A percentile compares a stretch with the other conserved stretches of the same genome.
Evolutionary conservation across 2,113 vertebrate species (phyloP).

Genomic region (Tragulus kanchil): DNA sequence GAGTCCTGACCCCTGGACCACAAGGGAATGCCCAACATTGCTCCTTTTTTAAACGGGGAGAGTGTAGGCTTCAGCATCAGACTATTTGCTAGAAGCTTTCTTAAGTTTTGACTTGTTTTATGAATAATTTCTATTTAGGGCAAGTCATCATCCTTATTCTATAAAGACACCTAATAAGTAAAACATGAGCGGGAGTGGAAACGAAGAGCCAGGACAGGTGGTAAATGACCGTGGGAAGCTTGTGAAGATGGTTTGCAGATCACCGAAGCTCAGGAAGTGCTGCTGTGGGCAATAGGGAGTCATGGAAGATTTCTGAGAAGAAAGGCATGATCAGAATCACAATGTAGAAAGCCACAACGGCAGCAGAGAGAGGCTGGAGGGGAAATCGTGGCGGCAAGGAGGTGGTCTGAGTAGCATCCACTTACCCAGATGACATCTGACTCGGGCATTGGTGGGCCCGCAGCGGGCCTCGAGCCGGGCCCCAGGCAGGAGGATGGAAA

Average conservation of each 20-base stretch:
- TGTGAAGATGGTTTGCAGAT: not conserved
- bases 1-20: not conserved
- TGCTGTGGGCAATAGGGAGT: not conserved
- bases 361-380: not conserved
- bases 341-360: not conserved
- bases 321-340: not conserved
- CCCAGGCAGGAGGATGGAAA: constrained; percentile 91
- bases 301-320: not conserved
- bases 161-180: not conserved
- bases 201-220: not conserved
- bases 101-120: constrained; percentile 7
- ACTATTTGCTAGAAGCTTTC: constrained; percentile 12
- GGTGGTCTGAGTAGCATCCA: constrained; percentile 50
- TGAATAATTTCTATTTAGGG: constrained; percentile 33
- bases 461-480: constrained; percentile 89
- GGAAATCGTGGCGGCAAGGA: not conserved
- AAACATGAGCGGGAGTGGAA: not conserved
- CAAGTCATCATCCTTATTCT: not conserved
- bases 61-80: not conserved
- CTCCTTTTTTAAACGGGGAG: not conserved
- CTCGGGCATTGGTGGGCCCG: constrained; percentile 92
- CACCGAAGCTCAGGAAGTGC: not conserved
- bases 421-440: constrained; percentile 94
- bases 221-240: not conserved
- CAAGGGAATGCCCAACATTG: not conserved